phyloP scores from a whole-genome alignment of 2,797 vertebrate genomes.

The Gymnothorax javanicus region DNA sequence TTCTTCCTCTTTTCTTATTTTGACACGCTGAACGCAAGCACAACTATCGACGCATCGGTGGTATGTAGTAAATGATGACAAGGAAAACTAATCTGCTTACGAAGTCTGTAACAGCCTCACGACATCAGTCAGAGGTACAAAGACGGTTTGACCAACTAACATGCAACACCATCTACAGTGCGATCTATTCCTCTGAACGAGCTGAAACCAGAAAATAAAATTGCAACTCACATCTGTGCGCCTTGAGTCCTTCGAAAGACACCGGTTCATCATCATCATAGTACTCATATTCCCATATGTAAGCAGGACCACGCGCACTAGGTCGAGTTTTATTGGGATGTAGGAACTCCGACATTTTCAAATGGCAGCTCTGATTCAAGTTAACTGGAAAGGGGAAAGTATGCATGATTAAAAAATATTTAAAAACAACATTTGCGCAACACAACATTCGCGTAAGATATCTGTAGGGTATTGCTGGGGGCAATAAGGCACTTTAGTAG shows the following conservation, averaged over 20 bases:
- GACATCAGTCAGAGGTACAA: not conserved
- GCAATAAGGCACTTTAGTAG: not conserved
- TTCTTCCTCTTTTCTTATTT: too few species aligned
- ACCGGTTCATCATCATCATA: slow-evolving; percentile 83
- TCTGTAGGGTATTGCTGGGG: not conserved
- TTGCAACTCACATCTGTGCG: slow-evolving; percentile 83
- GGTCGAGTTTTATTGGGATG: slow-evolving; percentile 28
- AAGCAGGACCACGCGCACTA: slow-evolving; percentile 58
- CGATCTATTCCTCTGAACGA: not conserved
- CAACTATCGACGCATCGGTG: not conserved
- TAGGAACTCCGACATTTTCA: slow-evolving; percentile 36
- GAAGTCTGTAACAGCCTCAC: not conserved
- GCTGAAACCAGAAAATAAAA: not conserved
- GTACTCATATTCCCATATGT: slow-evolving; percentile 88
- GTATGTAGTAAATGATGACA: not conserved
- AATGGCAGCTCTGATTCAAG: not conserved
- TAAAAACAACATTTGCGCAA: not conserved
- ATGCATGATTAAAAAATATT: not conserved
- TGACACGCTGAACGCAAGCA: not conserved
- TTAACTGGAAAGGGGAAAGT: not conserved
- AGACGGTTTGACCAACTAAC: not conserved
- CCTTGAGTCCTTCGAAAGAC: slow-evolving; percentile 86
- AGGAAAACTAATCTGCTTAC: not conserved
- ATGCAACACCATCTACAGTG: not conserved
- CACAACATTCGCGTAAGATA: not conserved